These are phyloP conservation scores for Teleogryllus oceanicus DNA, from an alignment of 2,888 invertebrate species.

Conservation along the genomic window DNA sequence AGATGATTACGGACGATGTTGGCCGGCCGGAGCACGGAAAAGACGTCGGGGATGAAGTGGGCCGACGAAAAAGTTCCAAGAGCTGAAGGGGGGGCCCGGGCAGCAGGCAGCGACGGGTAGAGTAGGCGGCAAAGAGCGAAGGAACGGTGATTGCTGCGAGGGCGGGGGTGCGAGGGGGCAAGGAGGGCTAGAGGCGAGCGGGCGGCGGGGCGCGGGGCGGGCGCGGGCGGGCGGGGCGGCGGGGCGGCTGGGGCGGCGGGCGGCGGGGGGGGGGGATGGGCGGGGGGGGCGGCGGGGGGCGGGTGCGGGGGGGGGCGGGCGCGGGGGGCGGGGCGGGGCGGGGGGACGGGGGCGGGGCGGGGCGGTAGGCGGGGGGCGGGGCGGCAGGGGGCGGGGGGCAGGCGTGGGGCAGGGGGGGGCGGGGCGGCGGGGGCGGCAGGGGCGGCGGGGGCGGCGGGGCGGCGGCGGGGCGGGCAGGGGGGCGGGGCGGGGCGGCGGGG, in stretches of 20 bases:
- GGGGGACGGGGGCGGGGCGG: background rate
- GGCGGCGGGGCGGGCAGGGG: background rate
- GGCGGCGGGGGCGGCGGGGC: background rate
- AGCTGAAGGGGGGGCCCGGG: background rate
- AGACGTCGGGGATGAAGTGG: background rate
- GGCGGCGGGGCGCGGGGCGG: too few relatives aligned
- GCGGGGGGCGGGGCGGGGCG: background rate
- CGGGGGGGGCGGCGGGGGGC: background rate
- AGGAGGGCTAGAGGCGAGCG: too few relatives aligned
- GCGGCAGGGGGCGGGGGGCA: background rate
- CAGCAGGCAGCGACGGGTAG: background rate
- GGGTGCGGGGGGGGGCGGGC: too few relatives aligned
- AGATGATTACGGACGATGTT: too few relatives aligned
- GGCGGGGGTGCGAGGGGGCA: background rate
- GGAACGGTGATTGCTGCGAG: background rate
- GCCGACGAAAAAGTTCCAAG: background rate
- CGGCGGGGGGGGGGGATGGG: background rate
- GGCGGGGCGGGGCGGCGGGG: too few relatives aligned
- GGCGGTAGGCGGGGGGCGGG: background rate
- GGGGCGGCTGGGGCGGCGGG: background rate
- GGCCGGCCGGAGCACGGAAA: too few relatives aligned
- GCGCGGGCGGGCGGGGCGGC: background rate
- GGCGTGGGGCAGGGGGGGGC: too few relatives aligned
- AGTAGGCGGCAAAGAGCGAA: background rate
- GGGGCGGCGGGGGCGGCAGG: background rate